Percentiles rank a stretch among this genome's conserved stretches.
Conservation (phyloP, 2,888 invertebrate species). For the Stenotaenia linearis region DNA sequence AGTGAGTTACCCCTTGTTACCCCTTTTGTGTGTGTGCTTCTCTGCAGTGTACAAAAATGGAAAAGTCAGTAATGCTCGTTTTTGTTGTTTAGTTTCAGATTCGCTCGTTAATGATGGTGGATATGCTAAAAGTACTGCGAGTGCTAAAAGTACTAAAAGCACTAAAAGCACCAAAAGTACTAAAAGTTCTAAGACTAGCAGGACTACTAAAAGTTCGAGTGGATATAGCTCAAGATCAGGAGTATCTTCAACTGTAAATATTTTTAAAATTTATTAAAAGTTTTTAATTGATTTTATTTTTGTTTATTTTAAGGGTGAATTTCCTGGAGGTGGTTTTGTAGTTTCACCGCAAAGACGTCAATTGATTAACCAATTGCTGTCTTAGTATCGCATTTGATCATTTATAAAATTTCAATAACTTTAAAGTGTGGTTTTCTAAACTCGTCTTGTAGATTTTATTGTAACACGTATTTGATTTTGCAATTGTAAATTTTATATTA, state of each 20-base stretch:
- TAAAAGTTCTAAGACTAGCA: not conserved
- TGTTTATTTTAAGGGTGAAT: too few relatives aligned
- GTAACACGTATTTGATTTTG: too few relatives aligned
- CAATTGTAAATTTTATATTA: not conserved
- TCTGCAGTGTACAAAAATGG: too few relatives aligned
- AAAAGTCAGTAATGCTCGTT: too few relatives aligned
- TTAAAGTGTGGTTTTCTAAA: not conserved
- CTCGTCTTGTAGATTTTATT: too few relatives aligned
- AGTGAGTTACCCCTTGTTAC: not conserved
- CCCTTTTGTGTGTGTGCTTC: too few relatives aligned
- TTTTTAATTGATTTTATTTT: too few relatives aligned
- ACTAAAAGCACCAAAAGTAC: not conserved
- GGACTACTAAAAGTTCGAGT: not conserved
- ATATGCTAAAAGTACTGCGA: not conserved
- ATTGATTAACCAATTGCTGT: not conserved
- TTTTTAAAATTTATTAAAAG: not conserved
- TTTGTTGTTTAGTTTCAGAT: not conserved
- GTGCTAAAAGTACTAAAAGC: not conserved
- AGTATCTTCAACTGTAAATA: not conserved
- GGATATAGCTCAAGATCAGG: not conserved
- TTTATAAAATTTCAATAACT: too few relatives aligned
- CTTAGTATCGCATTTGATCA: too few relatives aligned
- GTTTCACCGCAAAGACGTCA: not conserved
- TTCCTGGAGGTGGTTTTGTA: not conserved
- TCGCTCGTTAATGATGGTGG: not conserved